Conservation (phyloP, 2,888 invertebrate species). For the Phaedon cochleariae region DNA sequence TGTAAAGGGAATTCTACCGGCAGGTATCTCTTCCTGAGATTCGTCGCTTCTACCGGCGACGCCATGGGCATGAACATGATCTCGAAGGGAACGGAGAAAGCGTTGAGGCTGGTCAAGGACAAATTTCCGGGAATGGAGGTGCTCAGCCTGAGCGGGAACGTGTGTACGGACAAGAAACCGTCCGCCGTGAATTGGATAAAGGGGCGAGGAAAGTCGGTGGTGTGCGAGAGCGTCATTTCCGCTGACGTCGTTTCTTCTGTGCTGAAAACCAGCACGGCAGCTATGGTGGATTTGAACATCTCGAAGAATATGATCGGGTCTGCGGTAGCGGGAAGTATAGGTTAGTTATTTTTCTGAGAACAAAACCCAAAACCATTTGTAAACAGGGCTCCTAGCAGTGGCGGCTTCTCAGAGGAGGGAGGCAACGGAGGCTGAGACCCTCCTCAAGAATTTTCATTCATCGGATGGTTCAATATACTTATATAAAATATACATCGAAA, state of each 20-base stretch:
- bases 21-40: conserved; percentile 77
- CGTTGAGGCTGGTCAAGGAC: conserved; percentile 75
- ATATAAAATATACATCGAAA: no score
- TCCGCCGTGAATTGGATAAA: conserved; percentile 97
- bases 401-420: no score
- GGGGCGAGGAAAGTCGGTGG: conserved; percentile 89
- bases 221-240: conserved; percentile 88
- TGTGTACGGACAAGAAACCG: conserved; percentile 96
- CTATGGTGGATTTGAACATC: conserved; percentile 87
- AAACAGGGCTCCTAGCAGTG: no score
- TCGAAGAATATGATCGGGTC: conserved; percentile 94
- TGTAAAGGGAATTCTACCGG: no score
- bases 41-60: conserved; percentile 79
- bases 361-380: background rate
- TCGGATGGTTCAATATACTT: no score
- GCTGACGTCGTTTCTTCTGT: conserved; percentile 75
- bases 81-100: conserved; percentile 93
- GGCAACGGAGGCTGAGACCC: no score
- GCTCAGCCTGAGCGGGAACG: conserved; percentile 94
- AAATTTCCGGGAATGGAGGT: conserved; percentile 86
- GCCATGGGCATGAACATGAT: conserved; percentile 99
- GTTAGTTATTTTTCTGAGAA: conserved; percentile 56
- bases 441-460: no score
- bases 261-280: conserved; percentile 85
- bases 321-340: conserved; percentile 90